phyloP scores from a whole-genome alignment of 2,888 invertebrate species.

The Eupithecia pulchellata region DNA sequence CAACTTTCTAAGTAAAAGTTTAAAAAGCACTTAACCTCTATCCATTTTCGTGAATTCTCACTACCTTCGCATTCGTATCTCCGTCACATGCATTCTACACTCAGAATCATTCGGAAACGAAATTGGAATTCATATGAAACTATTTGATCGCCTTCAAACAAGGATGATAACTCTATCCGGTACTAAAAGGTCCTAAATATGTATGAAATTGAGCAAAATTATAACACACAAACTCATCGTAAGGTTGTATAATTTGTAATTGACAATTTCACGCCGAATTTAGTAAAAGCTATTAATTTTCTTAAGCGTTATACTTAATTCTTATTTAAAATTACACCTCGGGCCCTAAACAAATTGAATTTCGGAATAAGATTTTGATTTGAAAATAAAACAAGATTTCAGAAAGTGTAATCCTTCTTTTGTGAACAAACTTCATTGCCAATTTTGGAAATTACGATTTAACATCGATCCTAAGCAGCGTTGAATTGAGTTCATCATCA shows the following conservation, averaged over 20 bases:
- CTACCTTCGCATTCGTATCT: too few relatives aligned
- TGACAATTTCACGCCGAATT: conserved; percentile 45
- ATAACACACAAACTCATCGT: background rate
- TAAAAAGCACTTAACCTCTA: too few relatives aligned
- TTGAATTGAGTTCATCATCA: background rate
- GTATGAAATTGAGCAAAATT: background rate
- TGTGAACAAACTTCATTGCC: conserved; percentile 1
- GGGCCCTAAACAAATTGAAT: conserved; percentile 46
- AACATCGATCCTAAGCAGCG: background rate
- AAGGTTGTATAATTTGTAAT: conserved; percentile 38
- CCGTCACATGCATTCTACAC: too few relatives aligned
- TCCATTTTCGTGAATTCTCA: too few relatives aligned
- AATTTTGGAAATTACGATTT: background rate
- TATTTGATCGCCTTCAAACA: background rate
- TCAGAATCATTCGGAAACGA: background rate
- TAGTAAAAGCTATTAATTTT: conserved; percentile 48
- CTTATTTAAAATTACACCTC: conserved; percentile 34
- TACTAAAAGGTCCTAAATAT: background rate
- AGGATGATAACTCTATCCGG: background rate
- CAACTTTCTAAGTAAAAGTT: too few relatives aligned
- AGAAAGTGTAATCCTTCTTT: conserved; percentile 22
- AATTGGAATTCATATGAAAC: background rate
- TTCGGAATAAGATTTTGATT: conserved; percentile 40
- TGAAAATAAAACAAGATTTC: conserved; percentile 32
- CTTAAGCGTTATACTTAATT: conserved; percentile 42